Evolutionary conservation across 1,140 invertebrate species (phyloP).

Genomic region (Ips nitidus): DNA sequence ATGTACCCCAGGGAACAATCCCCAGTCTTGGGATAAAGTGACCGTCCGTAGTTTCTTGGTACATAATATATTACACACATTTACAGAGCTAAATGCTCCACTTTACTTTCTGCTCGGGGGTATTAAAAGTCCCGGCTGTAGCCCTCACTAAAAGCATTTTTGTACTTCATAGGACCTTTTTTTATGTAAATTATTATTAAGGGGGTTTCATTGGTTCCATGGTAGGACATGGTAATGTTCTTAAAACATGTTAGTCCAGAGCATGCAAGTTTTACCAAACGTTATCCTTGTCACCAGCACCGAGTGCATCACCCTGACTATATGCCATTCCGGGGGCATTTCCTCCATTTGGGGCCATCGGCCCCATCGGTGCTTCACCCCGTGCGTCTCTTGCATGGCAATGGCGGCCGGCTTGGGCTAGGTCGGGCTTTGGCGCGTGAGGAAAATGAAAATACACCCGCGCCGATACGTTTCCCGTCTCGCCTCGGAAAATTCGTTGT

Average conservation of each 20-base stretch:
- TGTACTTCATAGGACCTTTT: no score
- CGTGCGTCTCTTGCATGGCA: constrained; percentile 41
- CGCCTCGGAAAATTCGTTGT: constrained; percentile 11
- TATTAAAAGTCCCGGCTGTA: no score
- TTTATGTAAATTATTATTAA: background rate
- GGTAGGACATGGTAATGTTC: constrained; percentile 9
- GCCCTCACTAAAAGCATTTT: no score
- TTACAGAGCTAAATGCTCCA: no score
- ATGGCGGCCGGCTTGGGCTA: constrained; percentile 39
- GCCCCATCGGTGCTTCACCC: constrained; percentile 40
- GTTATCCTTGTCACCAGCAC: constrained; percentile 22
- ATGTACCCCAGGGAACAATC: no score
- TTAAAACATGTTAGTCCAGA: background rate
- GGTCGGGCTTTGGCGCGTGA: constrained; percentile 42
- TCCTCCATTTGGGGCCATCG: constrained; percentile 29
- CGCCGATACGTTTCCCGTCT: constrained; percentile 19
- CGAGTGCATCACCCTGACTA: constrained; percentile 29
- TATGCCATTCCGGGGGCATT: constrained; percentile 30
- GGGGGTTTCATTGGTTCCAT: background rate
- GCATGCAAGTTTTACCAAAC: constrained; percentile 13
- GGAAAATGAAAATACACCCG: constrained; percentile 40
- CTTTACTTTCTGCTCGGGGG: no score
- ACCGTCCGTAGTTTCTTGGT: no score
- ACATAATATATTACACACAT: no score
- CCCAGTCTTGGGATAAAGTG: no score